Evolutionary conservation across 2,113 vertebrate species (phyloP).

Genomic region (Cinclus mexicanus): DNA sequence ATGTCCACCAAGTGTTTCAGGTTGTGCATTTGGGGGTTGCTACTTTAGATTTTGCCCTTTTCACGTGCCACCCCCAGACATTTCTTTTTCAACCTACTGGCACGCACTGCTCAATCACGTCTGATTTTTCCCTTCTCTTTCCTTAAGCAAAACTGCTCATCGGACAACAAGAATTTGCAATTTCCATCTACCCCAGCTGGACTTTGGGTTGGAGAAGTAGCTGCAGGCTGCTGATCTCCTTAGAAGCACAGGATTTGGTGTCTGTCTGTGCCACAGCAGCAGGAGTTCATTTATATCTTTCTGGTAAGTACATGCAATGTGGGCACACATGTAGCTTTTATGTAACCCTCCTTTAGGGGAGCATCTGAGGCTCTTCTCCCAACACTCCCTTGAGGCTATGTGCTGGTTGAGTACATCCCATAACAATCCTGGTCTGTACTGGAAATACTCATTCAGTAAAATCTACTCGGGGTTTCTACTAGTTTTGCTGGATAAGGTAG

Average conservation of each 20-base stretch:
- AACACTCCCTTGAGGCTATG: accelerated
- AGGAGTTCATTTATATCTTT: neutral
- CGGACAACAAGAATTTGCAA: neutral
- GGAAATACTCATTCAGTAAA: neutral
- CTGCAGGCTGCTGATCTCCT: neutral
- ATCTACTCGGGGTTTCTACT: neutral
- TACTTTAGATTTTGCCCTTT: neutral
- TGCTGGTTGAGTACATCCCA: neutral
- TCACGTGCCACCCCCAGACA: neutral
- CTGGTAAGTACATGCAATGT: neutral
- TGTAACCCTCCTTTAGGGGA: neutral
- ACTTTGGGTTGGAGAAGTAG: neutral
- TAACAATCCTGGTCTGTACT: neutral
- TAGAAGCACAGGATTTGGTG: neutral
- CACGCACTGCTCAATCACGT: accelerated
- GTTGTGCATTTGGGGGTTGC: neutral
- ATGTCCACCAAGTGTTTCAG: neutral
- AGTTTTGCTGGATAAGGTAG: neutral
- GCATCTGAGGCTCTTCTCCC: neutral
- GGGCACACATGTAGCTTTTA: neutral
- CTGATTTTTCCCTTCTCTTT: neutral
- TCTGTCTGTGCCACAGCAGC: neutral
- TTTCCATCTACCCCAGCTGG: neutral
- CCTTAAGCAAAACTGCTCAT: neutral
- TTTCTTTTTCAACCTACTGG: neutral